phyloP scores from a whole-genome alignment of 2,888 invertebrate genomes.

The Teleiodes luculella region DNA sequence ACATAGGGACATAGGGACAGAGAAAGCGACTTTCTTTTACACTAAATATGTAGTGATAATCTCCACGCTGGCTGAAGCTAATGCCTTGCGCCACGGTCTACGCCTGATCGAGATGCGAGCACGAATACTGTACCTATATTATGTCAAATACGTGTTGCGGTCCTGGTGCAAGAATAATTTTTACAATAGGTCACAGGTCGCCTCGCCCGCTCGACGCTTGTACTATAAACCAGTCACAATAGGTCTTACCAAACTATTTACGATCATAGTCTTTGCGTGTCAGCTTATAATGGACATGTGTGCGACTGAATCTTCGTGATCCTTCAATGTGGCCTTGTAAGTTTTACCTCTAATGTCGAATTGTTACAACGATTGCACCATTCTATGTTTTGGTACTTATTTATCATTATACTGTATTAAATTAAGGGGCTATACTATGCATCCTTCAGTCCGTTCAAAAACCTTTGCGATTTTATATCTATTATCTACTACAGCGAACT shows the following conservation, averaged over 20 bases:
- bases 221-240: background rate
- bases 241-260: background rate
- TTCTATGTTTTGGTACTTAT: background rate
- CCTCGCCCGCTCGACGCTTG: background rate
- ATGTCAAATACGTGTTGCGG: constrained; percentile 19
- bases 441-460: background rate
- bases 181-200: constrained; percentile 17
- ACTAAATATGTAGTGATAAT: too few relatives aligned
- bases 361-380: constrained; percentile 7
- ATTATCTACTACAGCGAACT: too few relatives aligned
- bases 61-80: background rate
- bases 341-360: constrained; percentile 7
- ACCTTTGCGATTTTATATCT: too few relatives aligned
- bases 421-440: background rate
- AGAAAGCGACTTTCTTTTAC: too few relatives aligned
- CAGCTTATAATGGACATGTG: background rate
- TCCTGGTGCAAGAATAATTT: constrained; percentile 10
- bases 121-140: constrained; percentile 16
- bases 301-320: background rate
- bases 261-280: too few relatives aligned
- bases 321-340: background rate
- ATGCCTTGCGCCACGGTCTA: background rate
- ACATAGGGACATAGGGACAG: too few relatives aligned
- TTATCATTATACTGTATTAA: too few relatives aligned
- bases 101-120: constrained; percentile 5